These are phyloP conservation scores for Argya squamiceps DNA, from an alignment of 2,797 vertebrate species.

Conservation along the genomic window DNA sequence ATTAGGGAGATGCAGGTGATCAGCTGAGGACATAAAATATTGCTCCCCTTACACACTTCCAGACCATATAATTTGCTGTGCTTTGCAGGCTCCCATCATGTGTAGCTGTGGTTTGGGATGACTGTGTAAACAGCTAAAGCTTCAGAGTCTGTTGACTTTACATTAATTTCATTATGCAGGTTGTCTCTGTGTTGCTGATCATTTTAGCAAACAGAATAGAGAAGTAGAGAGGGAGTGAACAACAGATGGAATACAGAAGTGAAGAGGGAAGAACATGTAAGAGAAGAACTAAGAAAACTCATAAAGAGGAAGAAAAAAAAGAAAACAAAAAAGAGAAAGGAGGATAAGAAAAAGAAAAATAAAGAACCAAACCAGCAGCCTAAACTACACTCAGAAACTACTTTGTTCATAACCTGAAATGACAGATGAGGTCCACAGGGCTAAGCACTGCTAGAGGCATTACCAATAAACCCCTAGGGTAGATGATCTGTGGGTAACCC, in stretches of 20 bases:
- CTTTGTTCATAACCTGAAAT: neutral
- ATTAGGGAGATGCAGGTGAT: neutral
- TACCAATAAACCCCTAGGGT: neutral
- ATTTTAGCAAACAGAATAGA: neutral
- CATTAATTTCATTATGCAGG: neutral
- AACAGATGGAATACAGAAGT: neutral
- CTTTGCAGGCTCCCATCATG: neutral
- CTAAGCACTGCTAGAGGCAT: neutral
- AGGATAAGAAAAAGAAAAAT: neutral
- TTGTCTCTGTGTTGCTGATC: neutral
- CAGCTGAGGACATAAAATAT: neutral
- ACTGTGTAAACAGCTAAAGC: neutral
- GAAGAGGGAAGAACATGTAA: neutral
- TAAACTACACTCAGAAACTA: neutral
- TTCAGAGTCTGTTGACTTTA: neutral
- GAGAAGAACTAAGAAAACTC: conserved; percentile 21
- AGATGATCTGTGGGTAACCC: neutral
- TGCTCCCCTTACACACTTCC: neutral
- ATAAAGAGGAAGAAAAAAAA: conserved; percentile 23
- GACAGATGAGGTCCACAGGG: neutral
- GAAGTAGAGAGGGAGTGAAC: neutral
- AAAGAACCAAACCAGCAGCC: neutral
- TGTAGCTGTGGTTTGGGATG: neutral
- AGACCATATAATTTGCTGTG: neutral
- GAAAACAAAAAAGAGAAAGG: neutral